Base-by-base conservation (phyloP, 2,113 vertebrate species). In the Passer montanus region DNA sequence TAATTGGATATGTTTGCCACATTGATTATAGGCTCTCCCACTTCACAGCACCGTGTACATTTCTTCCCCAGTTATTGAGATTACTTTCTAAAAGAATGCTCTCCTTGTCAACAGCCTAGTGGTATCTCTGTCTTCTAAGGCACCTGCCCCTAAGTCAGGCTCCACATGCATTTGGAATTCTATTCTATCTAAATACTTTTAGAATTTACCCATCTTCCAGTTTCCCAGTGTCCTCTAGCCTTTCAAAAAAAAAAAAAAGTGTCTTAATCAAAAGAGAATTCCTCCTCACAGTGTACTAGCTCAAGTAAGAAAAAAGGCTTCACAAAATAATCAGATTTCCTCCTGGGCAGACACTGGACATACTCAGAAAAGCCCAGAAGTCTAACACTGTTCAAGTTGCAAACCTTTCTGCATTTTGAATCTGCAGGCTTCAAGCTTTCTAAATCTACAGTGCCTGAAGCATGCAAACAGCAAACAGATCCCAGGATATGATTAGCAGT, bases 1-100 rank as follows among this genome's bases (percentile, higher is more conserved):
- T 22, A 68, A 69, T 2, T 47, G 24, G 26, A 31, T 74, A 43
- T 20, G 11, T 46, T 2, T 1, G 31, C 19, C 52, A 55, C 9
- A 20, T 0, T 60, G 30, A 78, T 43, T 74, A 66, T 0, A 67
- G 37, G 28, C 60, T 33, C 64, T 26, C 13, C 30, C 33, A 72
- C 11, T 37, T 44, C 84, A 89, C 15, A 60, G n/a, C 89, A 44
- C 2, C 0, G 1, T 21, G 21, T 28, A 39, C 0, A 1, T 66
- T 81, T 68, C 56, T 78, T 39, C 22, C 19, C 43, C 30, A 75
- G 31, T 50, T 72, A 53, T 0, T 33, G 46, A 81, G 23, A 81
- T 46, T 46, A n/a, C 46, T 87, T 89, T 49, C 70, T 53, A 44
- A 17, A 46, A 52, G 2, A 88, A 79, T 3, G 11, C 27, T 66